Evolutionary conservation across 1,140 invertebrate genomes (phyloP), one percentile per base, ranked within the genome.

Genomic region (Diabrotica undecimpunctata): DNA sequence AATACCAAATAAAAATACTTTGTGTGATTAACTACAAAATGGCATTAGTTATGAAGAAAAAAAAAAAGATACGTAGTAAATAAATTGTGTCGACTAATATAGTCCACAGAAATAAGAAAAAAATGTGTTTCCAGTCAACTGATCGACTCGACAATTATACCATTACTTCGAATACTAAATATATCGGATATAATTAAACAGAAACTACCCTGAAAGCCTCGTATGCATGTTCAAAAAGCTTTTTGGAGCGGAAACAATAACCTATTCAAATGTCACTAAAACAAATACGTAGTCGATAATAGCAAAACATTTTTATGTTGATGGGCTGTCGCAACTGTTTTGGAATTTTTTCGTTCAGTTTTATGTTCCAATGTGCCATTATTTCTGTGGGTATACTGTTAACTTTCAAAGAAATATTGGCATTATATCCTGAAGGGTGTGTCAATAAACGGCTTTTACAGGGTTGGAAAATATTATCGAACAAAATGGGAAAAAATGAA

Each of bases 211-310:
- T 25, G 4, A 25, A 25, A 25, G 25, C 25, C 25, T 1, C 25
- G 25, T 25, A 1, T 25, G 4, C 25, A 25, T 25, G 1, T 25
- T 25, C 13, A 14, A 25, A 55, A 54, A 55, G 54, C 54, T 14
- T 14, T 55, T 14, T 14, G 7, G 54, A 13, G 13, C 54, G 54
- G 54, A 55, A 55, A 35, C 9, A 55, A 14, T 13, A 8, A 11
- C 36, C 54, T 13, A 55, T 36, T 55, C 12, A 55, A 55, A 55
- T 35, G 25, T 13, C 54, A 55, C n/a, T 55, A 55, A 55, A 55
- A 55, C 54, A 55, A 55, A 55, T 55, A 55, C 54, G 36, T 55
- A 11, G 54, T 55, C 54, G 54, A 55, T 55, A 55, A 55, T 55
- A 35, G 54, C 25, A 55, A 13, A 35, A 12, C 13, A 55, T 55